Evolutionary conservation across 2,888 invertebrate genomes (phyloP), one percentile per base, ranked within the genome.

Genomic region (Xylota sylvarum): DNA sequence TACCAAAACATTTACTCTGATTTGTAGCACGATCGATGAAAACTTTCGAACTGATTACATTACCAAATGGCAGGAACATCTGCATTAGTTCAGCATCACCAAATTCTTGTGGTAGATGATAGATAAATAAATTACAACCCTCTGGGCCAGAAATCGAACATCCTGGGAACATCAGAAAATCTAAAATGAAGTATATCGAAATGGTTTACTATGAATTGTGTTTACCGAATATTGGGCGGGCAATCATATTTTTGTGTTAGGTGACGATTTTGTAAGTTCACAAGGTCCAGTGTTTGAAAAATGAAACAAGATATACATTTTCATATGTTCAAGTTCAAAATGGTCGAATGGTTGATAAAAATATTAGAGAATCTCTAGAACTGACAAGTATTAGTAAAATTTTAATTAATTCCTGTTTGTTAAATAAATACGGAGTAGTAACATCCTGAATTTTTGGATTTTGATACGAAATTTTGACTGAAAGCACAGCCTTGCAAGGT

Each of bases 1-100:
- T 94, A 99, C 99, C 99, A 94, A 99, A 99, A 94, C 99, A 99
- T 95, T 99, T 99, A 95, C 99, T 99, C 94, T 99, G 99, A 94
- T 99, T 99, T 92, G 99, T 99, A 93, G 99, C 99, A 91, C 99
- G 96, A 94, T 99, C 99, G 93, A 99, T 99, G 94, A 99, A 99
- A 90, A 99, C 99, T 95, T 99, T 99, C 93, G 99, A 99, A 94
- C 98, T 98, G 94, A 99, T 99, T 92, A 99, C 99, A 93, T 98
- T 98, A 91, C 99, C 99, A 93, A 99, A 99, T 88, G 99, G 99
- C 93, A 99, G 95, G 94, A 99, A 99, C 99, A 99, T 99, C 95
- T 99, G 99, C 96, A 99, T 99, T 92, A 99, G 96, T 94, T 99
- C 99, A 88, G 97, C 96, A 93, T 99, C 99, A 80, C 99, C 99